phyloP scores from a whole-genome alignment of 2,797 vertebrate genomes.

The Rachycentron canadum region DNA sequence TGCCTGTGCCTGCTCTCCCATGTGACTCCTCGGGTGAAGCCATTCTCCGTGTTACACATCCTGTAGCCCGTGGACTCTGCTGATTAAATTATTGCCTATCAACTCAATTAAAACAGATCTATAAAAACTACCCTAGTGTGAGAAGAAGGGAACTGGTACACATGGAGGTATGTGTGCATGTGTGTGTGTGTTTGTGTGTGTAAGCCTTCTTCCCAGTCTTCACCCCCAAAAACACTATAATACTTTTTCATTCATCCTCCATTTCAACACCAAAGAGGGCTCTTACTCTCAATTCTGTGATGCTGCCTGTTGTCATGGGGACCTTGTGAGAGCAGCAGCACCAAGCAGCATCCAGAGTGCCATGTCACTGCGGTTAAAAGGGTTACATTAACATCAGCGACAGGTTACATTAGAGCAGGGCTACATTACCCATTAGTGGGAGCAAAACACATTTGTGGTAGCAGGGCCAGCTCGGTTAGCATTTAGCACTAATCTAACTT shows the following conservation, averaged over 20 bases:
- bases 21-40: slow-evolving; percentile 40
- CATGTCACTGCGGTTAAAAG: slow-evolving; percentile 73
- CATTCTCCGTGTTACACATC: slow-evolving; percentile 41
- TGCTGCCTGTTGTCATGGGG: slow-evolving; percentile 74
- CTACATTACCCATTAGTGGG: slow-evolving; percentile 69
- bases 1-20: slow-evolving; percentile 40
- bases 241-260: slow-evolving; percentile 24
- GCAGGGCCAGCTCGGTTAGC: slow-evolving; percentile 47
- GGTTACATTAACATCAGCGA: slow-evolving; percentile 68
- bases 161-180: background rate
- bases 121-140: slow-evolving; percentile 3
- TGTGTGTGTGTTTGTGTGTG: background rate
- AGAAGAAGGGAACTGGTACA: background rate
- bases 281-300: slow-evolving; percentile 58
- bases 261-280: slow-evolving; percentile 34
- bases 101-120: slow-evolving; percentile 42
- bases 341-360: slow-evolving; percentile 63
- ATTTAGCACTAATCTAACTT: slow-evolving; percentile 59
- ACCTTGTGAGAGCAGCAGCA: slow-evolving; percentile 44
- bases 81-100: slow-evolving; percentile 46
- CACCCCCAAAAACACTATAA: background rate
- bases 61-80: slow-evolving; percentile 21
- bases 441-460: slow-evolving; percentile 69
- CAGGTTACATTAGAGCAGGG: slow-evolving; percentile 67
- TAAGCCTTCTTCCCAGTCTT: background rate